These are phyloP conservation scores for Bos indicus DNA, from an alignment of 2,113 vertebrate genomes.

Conservation along the genomic window DNA sequence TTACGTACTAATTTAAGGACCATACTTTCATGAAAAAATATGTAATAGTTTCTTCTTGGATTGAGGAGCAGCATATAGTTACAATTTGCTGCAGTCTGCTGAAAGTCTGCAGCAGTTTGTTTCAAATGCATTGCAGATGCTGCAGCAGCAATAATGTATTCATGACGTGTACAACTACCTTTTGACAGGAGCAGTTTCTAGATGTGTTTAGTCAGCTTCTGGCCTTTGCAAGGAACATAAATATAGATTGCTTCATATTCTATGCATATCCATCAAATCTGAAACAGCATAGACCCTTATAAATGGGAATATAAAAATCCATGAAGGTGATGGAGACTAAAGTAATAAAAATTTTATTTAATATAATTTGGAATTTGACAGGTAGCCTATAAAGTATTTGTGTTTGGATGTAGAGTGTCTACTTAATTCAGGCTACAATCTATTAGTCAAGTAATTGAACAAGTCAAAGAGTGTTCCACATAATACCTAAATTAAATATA, in stretches of 20 bases:
- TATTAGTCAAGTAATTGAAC: constrained; percentile 3
- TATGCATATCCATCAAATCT: constrained; percentile 12
- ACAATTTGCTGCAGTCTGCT: constrained; percentile 5
- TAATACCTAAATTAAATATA: neutral
- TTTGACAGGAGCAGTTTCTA: neutral
- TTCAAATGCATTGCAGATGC: neutral
- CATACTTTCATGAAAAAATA: neutral
- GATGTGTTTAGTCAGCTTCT: constrained; percentile 27
- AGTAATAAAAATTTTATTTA: constrained; percentile 32
- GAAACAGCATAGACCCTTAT: constrained; percentile 1
- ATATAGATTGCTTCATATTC: constrained; percentile 42
- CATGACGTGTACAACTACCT: neutral
- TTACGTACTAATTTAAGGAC: neutral
- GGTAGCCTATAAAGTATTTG: neutral
- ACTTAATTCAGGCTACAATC: neutral
- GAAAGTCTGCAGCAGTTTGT: neutral
- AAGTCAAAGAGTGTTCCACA: neutral
- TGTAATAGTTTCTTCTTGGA: neutral
- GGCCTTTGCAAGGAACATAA: constrained; percentile 38
- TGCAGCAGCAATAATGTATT: neutral
- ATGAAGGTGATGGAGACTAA: neutral
- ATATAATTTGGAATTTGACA: constrained; percentile 27
- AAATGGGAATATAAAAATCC: constrained; percentile 43
- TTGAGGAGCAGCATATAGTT: neutral
- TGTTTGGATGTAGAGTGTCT: neutral